phyloP scores from a whole-genome alignment of 2,797 vertebrate species.

The Cryptoblepharus egeriae region DNA sequence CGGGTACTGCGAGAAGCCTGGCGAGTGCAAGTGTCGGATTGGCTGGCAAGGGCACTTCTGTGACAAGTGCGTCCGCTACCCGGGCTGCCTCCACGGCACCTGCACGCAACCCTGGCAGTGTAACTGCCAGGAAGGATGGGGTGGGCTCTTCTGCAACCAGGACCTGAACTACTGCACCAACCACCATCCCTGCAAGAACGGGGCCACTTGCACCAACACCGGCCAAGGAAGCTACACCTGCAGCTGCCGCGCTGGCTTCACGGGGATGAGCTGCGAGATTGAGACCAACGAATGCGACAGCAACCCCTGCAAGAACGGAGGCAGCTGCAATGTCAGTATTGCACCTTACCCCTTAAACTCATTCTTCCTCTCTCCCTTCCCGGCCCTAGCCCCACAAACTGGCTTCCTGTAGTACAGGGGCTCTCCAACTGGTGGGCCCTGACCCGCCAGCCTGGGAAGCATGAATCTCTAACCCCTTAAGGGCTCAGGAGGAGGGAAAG shows the following conservation, averaged over 20 bases:
- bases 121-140: conserved; percentile 87
- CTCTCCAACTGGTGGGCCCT: no score
- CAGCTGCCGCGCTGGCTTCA: conserved; percentile 80
- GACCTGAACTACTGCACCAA: conserved; percentile 91
- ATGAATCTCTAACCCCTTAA: no score
- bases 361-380: neutral
- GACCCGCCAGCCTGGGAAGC: no score
- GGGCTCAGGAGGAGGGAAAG: no score
- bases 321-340: conserved; percentile 88
- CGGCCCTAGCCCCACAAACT: neutral
- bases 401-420: no score
- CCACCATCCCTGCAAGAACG: conserved; percentile 83
- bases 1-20: conserved; percentile 83
- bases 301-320: conserved; percentile 90
- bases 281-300: conserved; percentile 87
- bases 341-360: neutral
- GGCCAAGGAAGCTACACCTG: conserved; percentile 89
- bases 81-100: conserved; percentile 83
- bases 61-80: conserved; percentile 80
- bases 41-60: conserved; percentile 88
- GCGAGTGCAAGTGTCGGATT: conserved; percentile 83
- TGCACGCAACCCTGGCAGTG: conserved; percentile 85
- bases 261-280: conserved; percentile 79
- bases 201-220: conserved; percentile 85
- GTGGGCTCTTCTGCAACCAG: conserved; percentile 86